These are phyloP conservation scores for Podilymbus podiceps DNA, from an alignment of 2,113 vertebrate genomes.

Conservation along the genomic window DNA sequence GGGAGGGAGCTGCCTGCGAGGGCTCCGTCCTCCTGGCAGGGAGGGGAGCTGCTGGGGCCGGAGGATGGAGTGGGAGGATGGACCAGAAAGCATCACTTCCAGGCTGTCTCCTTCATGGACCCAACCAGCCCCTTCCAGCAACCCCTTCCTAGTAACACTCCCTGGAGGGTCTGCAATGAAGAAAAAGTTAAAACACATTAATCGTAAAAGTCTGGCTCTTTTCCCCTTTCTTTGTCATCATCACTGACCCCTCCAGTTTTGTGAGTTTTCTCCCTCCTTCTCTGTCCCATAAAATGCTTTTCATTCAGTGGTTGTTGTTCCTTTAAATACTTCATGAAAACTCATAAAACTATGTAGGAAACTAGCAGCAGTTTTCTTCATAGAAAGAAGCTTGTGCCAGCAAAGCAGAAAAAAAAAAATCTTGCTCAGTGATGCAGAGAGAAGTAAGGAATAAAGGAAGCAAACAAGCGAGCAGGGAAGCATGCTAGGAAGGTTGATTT, in stretches of 20 bases:
- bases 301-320: background rate
- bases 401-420: background rate
- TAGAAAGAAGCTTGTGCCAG: background rate
- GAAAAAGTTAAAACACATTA: background rate
- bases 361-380: background rate
- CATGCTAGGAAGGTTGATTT: background rate
- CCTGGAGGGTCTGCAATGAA: background rate
- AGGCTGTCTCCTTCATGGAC: background rate
- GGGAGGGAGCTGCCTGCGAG: background rate
- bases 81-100: background rate
- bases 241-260: background rate
- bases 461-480: background rate
- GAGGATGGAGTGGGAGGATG: conserved; percentile 18
- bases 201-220: background rate
- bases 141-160: background rate
- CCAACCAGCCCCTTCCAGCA: background rate
- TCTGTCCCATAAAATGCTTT: background rate
- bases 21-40: background rate
- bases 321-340: conserved; percentile 33
- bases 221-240: background rate
- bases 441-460: background rate
- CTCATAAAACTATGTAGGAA: background rate
- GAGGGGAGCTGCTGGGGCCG: background rate
- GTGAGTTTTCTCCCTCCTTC: background rate
- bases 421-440: background rate